Base-by-base conservation (phyloP, 2,888 invertebrate species). In the Synergus laeviventris region DNA sequence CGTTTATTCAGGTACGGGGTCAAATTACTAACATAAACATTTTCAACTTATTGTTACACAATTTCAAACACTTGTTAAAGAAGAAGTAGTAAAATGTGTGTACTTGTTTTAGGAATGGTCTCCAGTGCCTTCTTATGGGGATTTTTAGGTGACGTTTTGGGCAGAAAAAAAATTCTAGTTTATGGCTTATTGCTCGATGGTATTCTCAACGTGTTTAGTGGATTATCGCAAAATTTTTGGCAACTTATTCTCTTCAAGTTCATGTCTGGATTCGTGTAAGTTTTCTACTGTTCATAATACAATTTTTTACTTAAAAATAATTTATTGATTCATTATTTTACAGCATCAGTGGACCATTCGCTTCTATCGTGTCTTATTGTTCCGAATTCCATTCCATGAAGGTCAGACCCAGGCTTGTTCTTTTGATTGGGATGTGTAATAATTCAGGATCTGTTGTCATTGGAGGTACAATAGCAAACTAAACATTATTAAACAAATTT, bases 101-200 rank as follows among this genome's bases (percentile, higher is more conserved):
- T 61, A 18, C 60, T 36, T 18, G 9, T 77, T 78, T 73, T 66
- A 95, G 96, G 96, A 31, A 96, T 96, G 96, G 94, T 95, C 76
- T 92, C 93, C 0, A 95, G 96, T 73, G 95, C 95, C 0, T 92
- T 95, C 87, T 79, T 95, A 5, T 96, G 96, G 96, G 96, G 96
- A 0, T 96, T 94, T 87, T 89, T 96, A 8, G 94, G 95, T 0
- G 96, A 96, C 87, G 94, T 94, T 0, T 92, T 95, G 78, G 96
- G 96, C 9, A 92, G 96, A 66, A 93, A 92, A 78, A 93, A 93
- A 84, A 93, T 96, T 78, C 91, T 96, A 78, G 91, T 94, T 11
- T 93, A 93, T 86, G 96, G 96, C 0, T 95, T 94, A 86, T 87
- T 95, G 62, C 86, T 93, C 1, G 93, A 95, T 56, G 94, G 93